Evolutionary conservation across 64 coral and sea anemone species (phyloP), one percentile per base, ranked within the genome.

Genomic region (Montipora capricornis): DNA sequence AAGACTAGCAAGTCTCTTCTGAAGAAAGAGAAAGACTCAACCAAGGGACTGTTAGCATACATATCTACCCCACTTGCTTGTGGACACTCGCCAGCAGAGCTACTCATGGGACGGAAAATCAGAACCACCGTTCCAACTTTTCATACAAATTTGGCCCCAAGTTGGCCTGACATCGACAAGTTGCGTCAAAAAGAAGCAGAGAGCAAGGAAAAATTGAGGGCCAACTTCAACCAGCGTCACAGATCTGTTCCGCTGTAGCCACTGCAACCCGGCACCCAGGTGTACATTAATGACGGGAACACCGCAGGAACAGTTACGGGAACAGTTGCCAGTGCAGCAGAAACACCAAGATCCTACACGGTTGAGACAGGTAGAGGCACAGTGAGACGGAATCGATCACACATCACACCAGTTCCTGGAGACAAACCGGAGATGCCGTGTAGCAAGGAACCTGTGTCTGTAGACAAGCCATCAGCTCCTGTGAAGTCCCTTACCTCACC

Each of bases 1-100:
- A 22, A 22, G 22, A 22, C 22, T 22, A 22, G 0, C 22, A 22
- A 22, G 22, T 22, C 22, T 22, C 22, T 22, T 22, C 22, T 22
- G 22, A 22, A 22, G 22, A 22, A 22, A 22, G 22, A 22, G 22
- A 22, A 22, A 22, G 22, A 22, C 22, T 22, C 22, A 22, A 8
- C n/a, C 20, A 73, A 66, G 20, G 81, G 47, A 51, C 76, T 95
- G 20, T 22, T 91, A 55, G 74, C 94, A 10, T 91, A 95, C 74
- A 51, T 81, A 87, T 49, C 80, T 12, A 95, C 88, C 8, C 88
- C 89, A 59, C 76, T 95, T 2, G 88, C 76, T 8, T 74, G 68
- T 91, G 71, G 82, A 14, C 73, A 79, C n/a, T 80, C 74, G 6
- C 93, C 88, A 74, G 80, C 93, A 11, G 88, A 95, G 44, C 88